Percentiles rank a stretch among this genome's conserved stretches.
phyloP scores from a whole-genome alignment of 2,888 invertebrate species.

The Chymomyza fuscimana region DNA sequence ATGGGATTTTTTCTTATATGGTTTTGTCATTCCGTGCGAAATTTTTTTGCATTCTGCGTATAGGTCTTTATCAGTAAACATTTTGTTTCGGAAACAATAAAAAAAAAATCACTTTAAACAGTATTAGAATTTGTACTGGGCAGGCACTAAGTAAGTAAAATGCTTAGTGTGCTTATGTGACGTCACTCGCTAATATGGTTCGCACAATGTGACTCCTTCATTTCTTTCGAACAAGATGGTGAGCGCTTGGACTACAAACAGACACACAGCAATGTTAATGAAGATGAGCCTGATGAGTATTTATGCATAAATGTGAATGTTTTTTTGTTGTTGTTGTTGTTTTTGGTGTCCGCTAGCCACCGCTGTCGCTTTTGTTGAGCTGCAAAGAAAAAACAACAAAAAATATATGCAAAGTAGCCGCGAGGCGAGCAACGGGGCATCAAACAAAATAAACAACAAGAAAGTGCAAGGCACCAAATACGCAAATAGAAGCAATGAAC shows the following conservation, averaged over 20 bases:
- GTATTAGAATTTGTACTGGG: too few species aligned
- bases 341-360: conserved; percentile 47
- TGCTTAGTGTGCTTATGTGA: too few species aligned
- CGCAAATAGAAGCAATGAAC: conserved; percentile 75
- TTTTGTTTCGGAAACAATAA: too few species aligned
- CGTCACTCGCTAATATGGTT: too few species aligned
- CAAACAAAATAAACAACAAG: conserved; percentile 45
- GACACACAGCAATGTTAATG: conserved; percentile 59
- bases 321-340: conserved; percentile 36
- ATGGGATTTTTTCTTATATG: too few species aligned
- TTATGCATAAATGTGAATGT: conserved; percentile 5
- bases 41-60: too few species aligned
- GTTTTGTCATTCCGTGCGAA: too few species aligned
- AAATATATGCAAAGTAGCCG: conserved; percentile 35
- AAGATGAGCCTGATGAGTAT: conserved; percentile 70
- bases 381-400: conserved; percentile 43
- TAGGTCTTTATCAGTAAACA: too few species aligned
- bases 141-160: too few species aligned
- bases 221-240: too few species aligned
- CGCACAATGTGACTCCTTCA: too few species aligned
- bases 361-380: conserved; percentile 63
- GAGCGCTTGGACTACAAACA: conserved; percentile 20
- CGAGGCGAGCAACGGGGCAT: conserved; percentile 1
- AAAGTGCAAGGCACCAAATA: conserved; percentile 59
- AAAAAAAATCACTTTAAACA: too few species aligned